Base-by-base conservation (phyloP, 2,888 invertebrate genomes). In the Eristalis intricaria region DNA sequence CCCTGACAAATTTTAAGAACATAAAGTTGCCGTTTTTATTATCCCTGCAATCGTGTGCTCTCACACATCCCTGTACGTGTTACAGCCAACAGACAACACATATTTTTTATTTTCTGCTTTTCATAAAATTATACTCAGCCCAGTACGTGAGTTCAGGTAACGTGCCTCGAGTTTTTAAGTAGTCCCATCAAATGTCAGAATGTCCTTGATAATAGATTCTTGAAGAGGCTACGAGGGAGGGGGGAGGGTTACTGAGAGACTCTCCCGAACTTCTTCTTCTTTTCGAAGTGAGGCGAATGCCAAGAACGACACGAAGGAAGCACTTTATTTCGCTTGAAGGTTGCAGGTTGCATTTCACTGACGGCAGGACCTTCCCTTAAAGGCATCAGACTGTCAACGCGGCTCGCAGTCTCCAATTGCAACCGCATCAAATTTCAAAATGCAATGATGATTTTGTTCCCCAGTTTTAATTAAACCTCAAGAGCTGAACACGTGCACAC, bases 401-500 rank as follows among this genome's bases (percentile, higher is more conserved):
- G 2, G 22, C 11, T 26, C 60, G 26, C 15, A 13, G 60, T 13
- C 11, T 4, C 19, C 70, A 75, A 75, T 61, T 75, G 74, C 78
- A 77, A 66, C 61, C 38, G 32, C 35, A 66, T 13, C 22, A 19
- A n/a, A 68, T 63, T 65, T 69, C 50, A 68, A 58, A 58, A 85
- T 70, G 65, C 50, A 29, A 64, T 83, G 75, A 79, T 75, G 63
- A 83, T 83, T 78, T 40, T 77, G 60, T 83, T 50, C 13, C 65
- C 74, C 74, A 78, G 78, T 86, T 86, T 75, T 86, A 83, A 86
- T 86, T 86, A 86, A 86, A 78, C 78, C 75, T 75, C 68, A 79
- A 83, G 83, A 83, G 83, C 75, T 58, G 63, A 43, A 77, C 40
- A 60, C 56, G 63, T 40, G 32, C 40, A 76, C 38, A 56, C 43